Evolutionary conservation across 2,888 invertebrate species (phyloP), one percentile per base, ranked within the genome.

Genomic region (Horisme vitalbata): DNA sequence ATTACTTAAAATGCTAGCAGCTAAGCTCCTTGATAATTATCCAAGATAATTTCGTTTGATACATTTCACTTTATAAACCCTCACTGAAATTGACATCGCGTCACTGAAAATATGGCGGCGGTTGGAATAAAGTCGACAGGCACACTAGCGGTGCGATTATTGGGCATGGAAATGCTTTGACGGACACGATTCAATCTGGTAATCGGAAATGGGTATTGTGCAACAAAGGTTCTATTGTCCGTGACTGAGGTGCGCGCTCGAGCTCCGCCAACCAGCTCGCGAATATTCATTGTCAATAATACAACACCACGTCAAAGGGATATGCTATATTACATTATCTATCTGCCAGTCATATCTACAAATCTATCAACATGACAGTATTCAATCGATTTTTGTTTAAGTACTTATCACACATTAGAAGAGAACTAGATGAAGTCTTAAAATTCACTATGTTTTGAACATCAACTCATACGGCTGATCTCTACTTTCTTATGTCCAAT

Each of bases 201-300:
- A 87, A 88, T 87, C 88, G 87, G 89, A 88, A 88, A 88, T 88
- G 83, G 86, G 75, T 75, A 85, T 85, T 85, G 86, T 82, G 79
- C 83, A 82, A 85, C 84, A 87, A 87, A 83, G 83, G 80, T 71
- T 68, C 83, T 68, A 86, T 88, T 87, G 88, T 82, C 68, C 68
- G 56, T 61, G 57, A 41, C 59, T 52, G 61, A 57, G 55, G 51
- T 53, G 53, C 62, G 52, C 62, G 46, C 61, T 57, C 57, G 51
- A 56, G 44, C 53, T 48, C 13, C 45, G 27, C 34, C 44, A 30
- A 52, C 55, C 61, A 55, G 58, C 55, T 63, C 73, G 69, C 78
- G 70, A 76, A 79, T 79, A 79, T 79, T 75, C 73, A n/a, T 74
- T 71, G 66, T 65, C 59, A 62, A 68, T 67, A 68, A 63, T 58